phyloP scores from a whole-genome alignment of 2,797 vertebrate genomes.

The Tokudaia muenninki region DNA sequence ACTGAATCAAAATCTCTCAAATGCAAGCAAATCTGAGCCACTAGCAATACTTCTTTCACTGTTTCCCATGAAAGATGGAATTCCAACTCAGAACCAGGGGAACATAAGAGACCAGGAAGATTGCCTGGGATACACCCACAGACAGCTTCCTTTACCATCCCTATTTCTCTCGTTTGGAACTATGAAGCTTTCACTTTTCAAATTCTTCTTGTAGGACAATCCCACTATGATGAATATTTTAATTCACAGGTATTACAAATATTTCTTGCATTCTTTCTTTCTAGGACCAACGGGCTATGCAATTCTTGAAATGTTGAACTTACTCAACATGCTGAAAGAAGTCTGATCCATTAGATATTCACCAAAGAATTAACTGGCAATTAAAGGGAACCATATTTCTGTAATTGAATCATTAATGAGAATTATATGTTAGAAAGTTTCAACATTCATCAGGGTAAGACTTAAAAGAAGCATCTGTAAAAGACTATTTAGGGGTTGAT shows the following conservation, averaged over 20 bases:
- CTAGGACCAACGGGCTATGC: background rate
- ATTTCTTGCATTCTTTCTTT: background rate
- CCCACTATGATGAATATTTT: background rate
- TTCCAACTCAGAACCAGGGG: constrained; percentile 12
- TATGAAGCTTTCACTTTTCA: constrained; percentile 41
- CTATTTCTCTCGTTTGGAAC: constrained; percentile 27
- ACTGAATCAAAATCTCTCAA: background rate
- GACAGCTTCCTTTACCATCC: constrained; percentile 38
- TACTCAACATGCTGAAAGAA: background rate
- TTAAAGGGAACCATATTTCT: constrained; percentile 31
- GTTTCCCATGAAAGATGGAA: constrained; percentile 16
- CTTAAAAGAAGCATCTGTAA: constrained; percentile 41
- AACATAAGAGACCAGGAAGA: background rate
- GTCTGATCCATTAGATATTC: background rate
- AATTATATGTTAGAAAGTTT: constrained; percentile 3
- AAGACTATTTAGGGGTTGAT: constrained; percentile 39
- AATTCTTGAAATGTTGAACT: constrained; percentile 21
- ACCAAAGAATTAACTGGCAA: background rate
- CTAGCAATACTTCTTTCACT: constrained; percentile 26
- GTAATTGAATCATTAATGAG: constrained; percentile 49
- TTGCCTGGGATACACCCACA: background rate
- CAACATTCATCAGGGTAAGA: background rate
- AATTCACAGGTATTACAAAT: background rate
- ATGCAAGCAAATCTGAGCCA: background rate
- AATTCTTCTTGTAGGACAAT: constrained; percentile 35